Percentiles rank a stretch among this genome's conserved stretches.
These are phyloP conservation scores for Archaeoteleia sp. DNA, from an alignment of 2,888 invertebrate genomes.

Conservation along the genomic window DNA sequence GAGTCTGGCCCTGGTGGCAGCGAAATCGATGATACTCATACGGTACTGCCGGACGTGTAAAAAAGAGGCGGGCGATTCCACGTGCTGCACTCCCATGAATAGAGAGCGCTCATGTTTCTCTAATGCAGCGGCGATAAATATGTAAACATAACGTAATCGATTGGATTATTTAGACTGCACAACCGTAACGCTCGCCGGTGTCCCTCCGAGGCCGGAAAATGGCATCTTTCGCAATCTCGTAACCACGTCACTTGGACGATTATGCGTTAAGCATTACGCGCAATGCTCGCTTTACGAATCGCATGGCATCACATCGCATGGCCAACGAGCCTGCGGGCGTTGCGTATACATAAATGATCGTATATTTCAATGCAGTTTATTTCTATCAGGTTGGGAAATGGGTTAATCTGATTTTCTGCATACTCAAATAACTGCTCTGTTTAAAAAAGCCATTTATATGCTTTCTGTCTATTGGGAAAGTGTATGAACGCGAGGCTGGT, in stretches of 20 bases:
- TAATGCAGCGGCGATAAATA: conserved; percentile 73
- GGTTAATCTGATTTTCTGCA: conserved; percentile 44
- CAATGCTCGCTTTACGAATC: conserved; percentile 16
- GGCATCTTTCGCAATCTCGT: conserved; percentile 68
- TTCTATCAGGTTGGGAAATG: conserved; percentile 41
- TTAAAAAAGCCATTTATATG: conserved; percentile 42
- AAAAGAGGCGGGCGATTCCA: conserved; percentile 64
- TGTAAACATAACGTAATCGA: conserved; percentile 73
- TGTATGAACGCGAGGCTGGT: conserved; percentile 16
- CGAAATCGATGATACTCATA: conserved; percentile 56
- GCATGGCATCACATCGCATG: conserved; percentile 7
- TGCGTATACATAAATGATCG: conserved; percentile 47
- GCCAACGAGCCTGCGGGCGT: conserved; percentile 26
- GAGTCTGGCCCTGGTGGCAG: conserved; percentile 44
- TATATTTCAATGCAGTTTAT: conserved; percentile 44
- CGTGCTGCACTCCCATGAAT: conserved; percentile 72
- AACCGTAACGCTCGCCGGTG: conserved; percentile 59
- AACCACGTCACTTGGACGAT: conserved; percentile 56
- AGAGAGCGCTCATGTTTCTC: conserved; percentile 73
- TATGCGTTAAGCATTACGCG: conserved; percentile 49
- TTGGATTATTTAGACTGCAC: conserved; percentile 65
- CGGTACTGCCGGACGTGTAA: conserved; percentile 19
- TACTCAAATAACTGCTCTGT: conserved; percentile 35
- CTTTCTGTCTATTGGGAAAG: conserved; percentile 33
- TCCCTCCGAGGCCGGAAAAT: conserved; percentile 62